These are phyloP conservation scores for Ptilorrhoa leucosticta DNA, from an alignment of 2,113 vertebrate genomes.

Conservation along the genomic window DNA sequence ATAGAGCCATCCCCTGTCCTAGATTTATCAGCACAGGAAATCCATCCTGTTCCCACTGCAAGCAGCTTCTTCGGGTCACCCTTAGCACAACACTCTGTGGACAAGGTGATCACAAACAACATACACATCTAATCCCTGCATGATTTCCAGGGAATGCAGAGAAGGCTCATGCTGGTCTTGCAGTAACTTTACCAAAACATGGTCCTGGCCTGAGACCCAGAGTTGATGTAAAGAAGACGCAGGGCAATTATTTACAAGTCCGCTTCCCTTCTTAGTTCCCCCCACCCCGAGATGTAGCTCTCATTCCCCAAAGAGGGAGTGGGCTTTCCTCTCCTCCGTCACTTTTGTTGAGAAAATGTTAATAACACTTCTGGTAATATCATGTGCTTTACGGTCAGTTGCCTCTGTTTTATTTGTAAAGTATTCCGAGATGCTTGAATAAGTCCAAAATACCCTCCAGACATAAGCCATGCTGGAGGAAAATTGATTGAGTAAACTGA, in stretches of 20 bases:
- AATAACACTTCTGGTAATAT: background rate
- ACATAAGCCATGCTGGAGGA: background rate
- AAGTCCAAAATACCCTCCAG: constrained; percentile 15
- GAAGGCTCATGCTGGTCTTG: background rate
- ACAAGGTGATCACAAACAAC: background rate
- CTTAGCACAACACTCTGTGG: background rate
- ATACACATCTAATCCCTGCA: background rate
- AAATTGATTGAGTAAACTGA: constrained; percentile 9
- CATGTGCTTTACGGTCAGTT: background rate
- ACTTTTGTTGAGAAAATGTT: background rate
- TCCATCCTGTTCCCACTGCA: background rate
- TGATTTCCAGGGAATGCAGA: background rate
- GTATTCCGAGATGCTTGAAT: background rate
- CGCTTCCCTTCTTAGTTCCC: background rate
- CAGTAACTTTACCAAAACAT: background rate
- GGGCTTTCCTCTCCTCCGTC: background rate
- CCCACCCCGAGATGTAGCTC: background rate
- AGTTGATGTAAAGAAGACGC: background rate
- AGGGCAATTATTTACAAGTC: background rate
- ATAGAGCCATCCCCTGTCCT: background rate
- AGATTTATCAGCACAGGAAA: background rate
- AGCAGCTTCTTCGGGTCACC: background rate
- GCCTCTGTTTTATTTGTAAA: constrained; percentile 23
- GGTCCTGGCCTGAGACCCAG: background rate
- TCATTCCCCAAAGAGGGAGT: background rate